Evolutionary conservation across 2,797 vertebrate genomes (phyloP).

Genomic region (Labeo calbasu): DNA sequence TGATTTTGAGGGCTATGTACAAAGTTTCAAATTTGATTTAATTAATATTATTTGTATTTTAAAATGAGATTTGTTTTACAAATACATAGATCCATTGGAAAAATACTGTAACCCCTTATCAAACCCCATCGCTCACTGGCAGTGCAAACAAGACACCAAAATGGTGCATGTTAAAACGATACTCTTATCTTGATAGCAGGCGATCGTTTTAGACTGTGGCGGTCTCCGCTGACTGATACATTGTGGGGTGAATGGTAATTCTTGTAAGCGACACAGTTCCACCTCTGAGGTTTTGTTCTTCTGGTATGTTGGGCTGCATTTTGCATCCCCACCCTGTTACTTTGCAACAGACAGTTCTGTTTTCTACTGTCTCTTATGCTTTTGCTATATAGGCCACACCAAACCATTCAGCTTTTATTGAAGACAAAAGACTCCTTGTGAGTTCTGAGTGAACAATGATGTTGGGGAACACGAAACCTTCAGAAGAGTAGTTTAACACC

Average conservation of each 20-base stretch:
- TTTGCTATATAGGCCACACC: constrained; percentile 24
- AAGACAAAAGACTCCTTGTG: constrained; percentile 41
- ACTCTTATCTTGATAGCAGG: constrained; percentile 17
- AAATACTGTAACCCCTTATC: background rate
- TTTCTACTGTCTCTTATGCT: constrained; percentile 27
- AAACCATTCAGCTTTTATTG: constrained; percentile 43
- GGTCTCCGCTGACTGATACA: background rate
- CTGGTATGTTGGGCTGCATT: background rate
- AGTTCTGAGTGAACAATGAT: constrained; percentile 45
- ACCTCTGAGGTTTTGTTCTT: constrained; percentile 35
- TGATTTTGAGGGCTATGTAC: background rate
- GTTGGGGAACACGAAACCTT: constrained; percentile 34
- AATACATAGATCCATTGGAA: background rate
- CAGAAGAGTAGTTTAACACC: constrained; percentile 27
- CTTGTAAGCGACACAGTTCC: constrained; percentile 37
- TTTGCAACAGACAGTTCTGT: constrained; percentile 3
- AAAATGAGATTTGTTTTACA: background rate
- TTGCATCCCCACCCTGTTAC: constrained; percentile 46
- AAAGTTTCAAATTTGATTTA: background rate
- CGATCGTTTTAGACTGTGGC: background rate
- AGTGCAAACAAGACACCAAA: background rate
- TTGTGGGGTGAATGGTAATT: constrained; percentile 35
- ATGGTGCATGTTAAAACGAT: background rate
- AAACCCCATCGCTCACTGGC: background rate
- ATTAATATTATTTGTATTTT: background rate